phyloP scores from a whole-genome alignment of 2,113 vertebrate species.

The Urocolius indicus region DNA sequence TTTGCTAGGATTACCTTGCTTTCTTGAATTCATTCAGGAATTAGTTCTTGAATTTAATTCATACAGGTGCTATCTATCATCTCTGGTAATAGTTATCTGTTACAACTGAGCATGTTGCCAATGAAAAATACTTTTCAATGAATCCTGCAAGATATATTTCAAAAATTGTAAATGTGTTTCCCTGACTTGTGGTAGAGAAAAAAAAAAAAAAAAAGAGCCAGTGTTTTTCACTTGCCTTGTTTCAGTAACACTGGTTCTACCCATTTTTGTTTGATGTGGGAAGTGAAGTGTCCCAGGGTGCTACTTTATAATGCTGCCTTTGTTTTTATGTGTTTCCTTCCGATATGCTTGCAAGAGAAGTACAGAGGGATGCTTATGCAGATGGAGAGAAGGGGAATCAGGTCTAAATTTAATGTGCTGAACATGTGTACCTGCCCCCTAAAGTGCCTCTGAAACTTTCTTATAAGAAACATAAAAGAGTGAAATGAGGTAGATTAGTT shows the following conservation, averaged over 20 bases:
- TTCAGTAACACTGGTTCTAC: neutral
- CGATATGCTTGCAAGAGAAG: neutral
- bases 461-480: neutral
- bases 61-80: neutral
- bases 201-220: neutral
- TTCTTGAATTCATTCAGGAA: neutral
- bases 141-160: neutral
- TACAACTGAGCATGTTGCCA: neutral
- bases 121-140: neutral
- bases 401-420: neutral
- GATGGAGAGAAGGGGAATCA: neutral
- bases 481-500: neutral
- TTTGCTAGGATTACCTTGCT: constrained; percentile 6
- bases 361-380: neutral
- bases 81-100: neutral
- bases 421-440: rapidly evolving
- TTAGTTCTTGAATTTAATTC: neutral
- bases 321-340: neutral
- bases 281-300: neutral
- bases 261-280: neutral
- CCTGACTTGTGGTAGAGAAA: neutral
- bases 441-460: neutral
- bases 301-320: neutral
- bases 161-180: neutral
- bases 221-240: neutral